These are phyloP conservation scores for Acleris emargana DNA, from an alignment of 2,888 invertebrate species.

Conservation along the genomic window DNA sequence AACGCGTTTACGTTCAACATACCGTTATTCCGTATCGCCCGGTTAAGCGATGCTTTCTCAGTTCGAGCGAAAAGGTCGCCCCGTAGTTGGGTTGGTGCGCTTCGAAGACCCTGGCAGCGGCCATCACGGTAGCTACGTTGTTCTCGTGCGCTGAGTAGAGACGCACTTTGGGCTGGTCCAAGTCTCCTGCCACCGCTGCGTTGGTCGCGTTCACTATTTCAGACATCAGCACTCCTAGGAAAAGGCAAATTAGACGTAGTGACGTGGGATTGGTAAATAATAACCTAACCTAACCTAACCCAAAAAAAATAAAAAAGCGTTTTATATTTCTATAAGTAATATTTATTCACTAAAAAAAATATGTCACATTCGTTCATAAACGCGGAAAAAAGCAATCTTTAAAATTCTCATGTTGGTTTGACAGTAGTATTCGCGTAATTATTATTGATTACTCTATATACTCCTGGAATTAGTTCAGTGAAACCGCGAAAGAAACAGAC, in stretches of 20 bases:
- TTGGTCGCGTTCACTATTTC: slow-evolving; percentile 77
- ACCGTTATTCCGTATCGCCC: slow-evolving; percentile 76
- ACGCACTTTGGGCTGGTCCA: slow-evolving; percentile 67
- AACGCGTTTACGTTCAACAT: slow-evolving; percentile 13
- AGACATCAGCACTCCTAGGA: slow-evolving; percentile 75
- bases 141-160: slow-evolving; percentile 86
- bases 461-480: too few species aligned
- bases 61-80: slow-evolving; percentile 80
- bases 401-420: too few species aligned
- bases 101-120: slow-evolving; percentile 79
- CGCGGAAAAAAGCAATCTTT: too few species aligned
- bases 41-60: slow-evolving; percentile 60
- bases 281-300: too few species aligned
- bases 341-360: too few species aligned
- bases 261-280: not conserved
- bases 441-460: too few species aligned
- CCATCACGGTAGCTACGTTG: slow-evolving; percentile 84
- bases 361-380: too few species aligned
- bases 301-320: too few species aligned
- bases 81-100: slow-evolving; percentile 84
- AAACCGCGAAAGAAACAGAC: too few species aligned
- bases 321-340: not conserved
- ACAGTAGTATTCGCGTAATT: too few species aligned
- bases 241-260: slow-evolving; percentile 2
- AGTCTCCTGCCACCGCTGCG: slow-evolving; percentile 65